Evolutionary conservation across 2,797 vertebrate genomes (phyloP).

Genomic region (Anas acuta): DNA sequence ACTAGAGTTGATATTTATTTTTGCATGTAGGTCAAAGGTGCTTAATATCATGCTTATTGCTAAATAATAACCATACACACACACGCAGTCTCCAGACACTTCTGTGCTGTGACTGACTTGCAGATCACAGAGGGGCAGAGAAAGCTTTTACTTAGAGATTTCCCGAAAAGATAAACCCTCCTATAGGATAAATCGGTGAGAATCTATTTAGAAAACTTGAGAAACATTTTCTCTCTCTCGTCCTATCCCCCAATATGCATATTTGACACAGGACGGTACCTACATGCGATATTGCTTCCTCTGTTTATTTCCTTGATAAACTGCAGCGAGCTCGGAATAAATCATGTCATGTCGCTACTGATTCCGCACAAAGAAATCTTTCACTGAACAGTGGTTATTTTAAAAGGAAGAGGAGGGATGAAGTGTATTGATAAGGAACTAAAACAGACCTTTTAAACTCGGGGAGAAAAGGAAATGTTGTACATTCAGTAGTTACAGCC

Average conservation of each 20-base stretch:
- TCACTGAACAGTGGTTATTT: background rate
- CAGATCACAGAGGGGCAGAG: background rate
- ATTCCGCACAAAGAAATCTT: constrained; percentile 41
- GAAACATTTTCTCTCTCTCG: background rate
- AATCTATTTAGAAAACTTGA: background rate
- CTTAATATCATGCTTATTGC: background rate
- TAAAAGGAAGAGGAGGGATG: constrained; percentile 18
- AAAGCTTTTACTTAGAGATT: background rate
- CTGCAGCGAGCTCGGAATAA: constrained; percentile 36
- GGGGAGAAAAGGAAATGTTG: background rate
- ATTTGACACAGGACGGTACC: background rate
- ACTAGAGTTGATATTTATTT: background rate
- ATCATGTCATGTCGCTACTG: background rate
- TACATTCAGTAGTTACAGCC: constrained; percentile 43
- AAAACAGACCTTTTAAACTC: background rate
- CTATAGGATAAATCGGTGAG: background rate
- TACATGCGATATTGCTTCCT: constrained; percentile 1
- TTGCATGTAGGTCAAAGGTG: background rate
- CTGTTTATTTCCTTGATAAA: constrained; percentile 60
- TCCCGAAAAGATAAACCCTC: background rate
- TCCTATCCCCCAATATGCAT: background rate
- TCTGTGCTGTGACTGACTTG: background rate
- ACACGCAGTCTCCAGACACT: background rate
- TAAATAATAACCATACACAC: background rate
- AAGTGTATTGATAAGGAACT: constrained; percentile 10